phyloP scores from a whole-genome alignment of 2,113 vertebrate genomes.

The Picathartes gymnocephalus region DNA sequence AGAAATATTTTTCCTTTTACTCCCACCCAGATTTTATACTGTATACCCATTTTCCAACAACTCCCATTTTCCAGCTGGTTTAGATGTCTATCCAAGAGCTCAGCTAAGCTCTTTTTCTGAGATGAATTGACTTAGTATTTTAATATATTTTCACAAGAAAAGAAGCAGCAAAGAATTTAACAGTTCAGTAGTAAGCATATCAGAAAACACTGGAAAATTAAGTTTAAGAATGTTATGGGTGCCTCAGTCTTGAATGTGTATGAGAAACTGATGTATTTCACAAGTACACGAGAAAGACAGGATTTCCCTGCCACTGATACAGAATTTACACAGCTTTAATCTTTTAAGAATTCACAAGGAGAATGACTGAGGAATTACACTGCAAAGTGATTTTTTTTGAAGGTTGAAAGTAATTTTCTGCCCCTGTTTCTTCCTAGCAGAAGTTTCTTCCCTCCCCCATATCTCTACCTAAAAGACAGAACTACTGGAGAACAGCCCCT shows the following conservation, averaged over 20 bases:
- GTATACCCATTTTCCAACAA: background rate
- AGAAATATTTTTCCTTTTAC: background rate
- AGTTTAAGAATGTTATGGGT: background rate
- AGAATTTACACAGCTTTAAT: background rate
- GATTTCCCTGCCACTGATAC: background rate
- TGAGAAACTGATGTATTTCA: background rate
- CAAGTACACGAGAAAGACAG: background rate
- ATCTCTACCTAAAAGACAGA: background rate
- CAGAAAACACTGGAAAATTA: background rate
- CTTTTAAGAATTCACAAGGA: background rate
- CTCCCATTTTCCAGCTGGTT: too few relatives aligned
- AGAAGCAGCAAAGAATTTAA: background rate
- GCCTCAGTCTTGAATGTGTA: background rate
- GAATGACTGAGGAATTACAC: background rate
- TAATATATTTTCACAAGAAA: background rate
- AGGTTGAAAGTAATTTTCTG: background rate
- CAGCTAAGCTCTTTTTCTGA: background rate
- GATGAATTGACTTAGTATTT: background rate
- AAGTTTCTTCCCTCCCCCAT: background rate
- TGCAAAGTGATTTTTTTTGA: background rate
- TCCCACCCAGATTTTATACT: background rate
- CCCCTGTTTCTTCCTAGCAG: background rate
- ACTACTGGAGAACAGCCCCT: background rate
- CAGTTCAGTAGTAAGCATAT: background rate
- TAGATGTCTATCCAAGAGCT: background rate